Base-by-base conservation (phyloP, 1,140 invertebrate genomes). In the Neodiprion virginianus region DNA sequence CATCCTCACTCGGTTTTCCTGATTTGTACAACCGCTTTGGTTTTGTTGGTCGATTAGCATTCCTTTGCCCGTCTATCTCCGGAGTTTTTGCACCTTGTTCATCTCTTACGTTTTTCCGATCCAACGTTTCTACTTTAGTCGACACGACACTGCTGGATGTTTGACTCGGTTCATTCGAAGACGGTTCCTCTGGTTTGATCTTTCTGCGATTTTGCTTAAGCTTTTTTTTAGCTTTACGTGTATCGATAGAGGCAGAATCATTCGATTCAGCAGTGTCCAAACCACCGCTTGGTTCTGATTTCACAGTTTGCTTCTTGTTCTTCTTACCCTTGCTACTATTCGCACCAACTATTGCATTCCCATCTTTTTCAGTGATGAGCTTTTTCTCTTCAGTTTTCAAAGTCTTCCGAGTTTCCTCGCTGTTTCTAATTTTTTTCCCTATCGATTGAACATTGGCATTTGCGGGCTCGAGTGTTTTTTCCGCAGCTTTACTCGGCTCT, bases 401-500 rank as follows among this genome's bases (percentile, higher is more conserved):
- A 67, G 10, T 47, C 23, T 4, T 48, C 14, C 65, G 49, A 67
- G 66, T 66, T 48, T 48, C n/a, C 72, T 73, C 61, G 72, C 66
- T 14, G 47, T 67, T 73, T 9, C 14, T 12, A 8, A 5, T 14
- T 61, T 17, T 17, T 14, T 8, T 61, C 8, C 5, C 53, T 4
- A 61, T 61, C 8, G 53, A 61, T 61, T 61, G 53, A 61, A 17
- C 11, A 61, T 14, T 61, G n/a, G 5, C 53, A 61, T 2, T 40
- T 40, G 53, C n/a, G 0, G 53, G 53, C 53, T 17, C n/a, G 53
- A 8, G 53, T 61, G n/a, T n/a, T n/a, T 17, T 12, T 12, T 61
- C 53, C 8, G 50, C 50, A 1, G 53, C 14, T 61, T 61, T 12
- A 14, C 8, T 12, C n/a, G 8, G n/a, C 53, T 17, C n/a, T 8